Evolutionary conservation across 2,888 invertebrate genomes (phyloP), one percentile per base, ranked within the genome.

Genomic region (Stenurella melanura): DNA sequence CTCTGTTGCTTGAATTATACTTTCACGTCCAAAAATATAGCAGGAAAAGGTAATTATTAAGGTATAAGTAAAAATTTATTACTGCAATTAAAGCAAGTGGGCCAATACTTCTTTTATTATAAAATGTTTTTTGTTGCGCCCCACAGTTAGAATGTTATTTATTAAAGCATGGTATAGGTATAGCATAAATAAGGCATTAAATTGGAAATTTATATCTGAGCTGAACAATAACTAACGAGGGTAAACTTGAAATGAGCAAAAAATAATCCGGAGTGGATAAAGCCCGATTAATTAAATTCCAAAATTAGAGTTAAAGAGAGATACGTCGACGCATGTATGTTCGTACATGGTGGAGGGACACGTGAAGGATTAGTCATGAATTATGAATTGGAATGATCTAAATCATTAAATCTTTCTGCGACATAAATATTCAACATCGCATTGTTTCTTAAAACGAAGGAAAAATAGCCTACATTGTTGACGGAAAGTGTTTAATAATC

Each of bases 241-340:
- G 67, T 61, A 72, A 64, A 77, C 66, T 74, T 66, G 71, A 74
- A 74, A 74, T 71, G 74, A 63, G 58, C 72, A 78, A 78, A 78
- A 78, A 78, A 78, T 75, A 69, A 73, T 72, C 75, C 68, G 60
- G 58, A 73, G 64, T 75, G 72, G 68, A 69, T 77, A 67, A 75
- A 70, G 64, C 66, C 63, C 73, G 72, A 78, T 78, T 78, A 78
- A 78, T 78, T 78, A 74, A 73, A 76, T 80, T 78, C 77, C 72
- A 69, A 71, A 79, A 77, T 76, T 58, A 66, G 69, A 72, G 75
- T 42, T 42, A 21, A 30, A 50, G 30, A 56, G 58, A 34, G 69
- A 70, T 38, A 42, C 42, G 56, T 42, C 60, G 42, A 60, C 38
- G 26, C 18, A 42, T 70, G 56, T 42, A 73, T 70, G 76, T 75